These are phyloP conservation scores for Ailuropoda melanoleuca DNA, from an alignment of 2,113 vertebrate genomes.

Conservation along the genomic window DNA sequence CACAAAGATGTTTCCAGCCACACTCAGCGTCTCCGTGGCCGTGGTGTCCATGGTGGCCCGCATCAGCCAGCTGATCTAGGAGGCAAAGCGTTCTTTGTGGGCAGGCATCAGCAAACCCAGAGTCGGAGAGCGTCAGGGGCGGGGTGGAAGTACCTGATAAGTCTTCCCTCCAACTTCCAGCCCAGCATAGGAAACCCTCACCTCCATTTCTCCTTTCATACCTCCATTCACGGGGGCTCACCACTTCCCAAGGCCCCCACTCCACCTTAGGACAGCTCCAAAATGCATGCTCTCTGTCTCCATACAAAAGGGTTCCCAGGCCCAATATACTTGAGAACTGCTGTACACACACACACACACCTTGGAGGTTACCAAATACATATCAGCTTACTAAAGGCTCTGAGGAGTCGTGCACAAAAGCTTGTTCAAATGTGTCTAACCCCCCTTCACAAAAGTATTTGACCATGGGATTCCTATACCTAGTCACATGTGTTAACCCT, in stretches of 20 bases:
- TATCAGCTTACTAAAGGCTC: not conserved
- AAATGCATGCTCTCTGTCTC: not conserved
- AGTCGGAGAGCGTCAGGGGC: not conserved
- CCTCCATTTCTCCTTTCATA: not conserved
- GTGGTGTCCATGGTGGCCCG: conserved; percentile 95
- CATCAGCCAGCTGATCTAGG: conserved; percentile 95
- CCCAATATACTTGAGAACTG: not conserved
- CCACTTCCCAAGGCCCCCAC: not conserved
- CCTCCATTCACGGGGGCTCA: not conserved
- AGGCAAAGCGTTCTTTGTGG: not conserved
- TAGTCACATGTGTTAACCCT: not conserved
- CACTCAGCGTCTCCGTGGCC: conserved; percentile 93
- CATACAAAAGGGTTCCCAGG: not conserved
- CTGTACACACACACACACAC: too few species aligned
- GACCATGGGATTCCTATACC: not conserved
- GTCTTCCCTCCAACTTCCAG: not conserved
- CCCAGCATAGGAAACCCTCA: not conserved
- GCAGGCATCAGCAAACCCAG: not conserved
- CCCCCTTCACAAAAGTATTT: not conserved
- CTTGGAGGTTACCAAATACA: not conserved
- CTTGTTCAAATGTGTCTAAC: not conserved
- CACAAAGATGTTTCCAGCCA: conserved; percentile 97
- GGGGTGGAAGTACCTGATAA: too few species aligned
- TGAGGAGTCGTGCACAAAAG: not conserved
- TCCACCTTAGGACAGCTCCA: too few species aligned